Evolutionary conservation across 2,888 invertebrate species (phyloP).

Genomic region (Drosophila dives): DNA sequence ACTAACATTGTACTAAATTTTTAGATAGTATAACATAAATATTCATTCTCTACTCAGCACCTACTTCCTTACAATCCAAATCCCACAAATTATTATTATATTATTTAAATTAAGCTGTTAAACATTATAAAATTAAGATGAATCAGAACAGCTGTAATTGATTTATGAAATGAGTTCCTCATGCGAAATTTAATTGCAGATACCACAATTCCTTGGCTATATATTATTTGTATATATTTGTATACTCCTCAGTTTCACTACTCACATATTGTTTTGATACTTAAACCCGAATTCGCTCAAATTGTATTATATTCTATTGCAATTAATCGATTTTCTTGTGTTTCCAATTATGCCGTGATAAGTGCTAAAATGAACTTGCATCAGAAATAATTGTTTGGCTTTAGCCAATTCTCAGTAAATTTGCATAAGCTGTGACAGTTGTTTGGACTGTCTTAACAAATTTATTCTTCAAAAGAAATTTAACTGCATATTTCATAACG

Average conservation of each 20-base stretch:
- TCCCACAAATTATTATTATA: neutral
- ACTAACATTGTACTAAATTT: neutral
- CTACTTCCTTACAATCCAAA: neutral
- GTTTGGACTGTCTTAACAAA: neutral
- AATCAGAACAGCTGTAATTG: too few relatives aligned
- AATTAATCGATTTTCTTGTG: neutral
- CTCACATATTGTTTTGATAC: neutral
- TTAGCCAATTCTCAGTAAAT: neutral
- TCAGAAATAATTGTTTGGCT: neutral
- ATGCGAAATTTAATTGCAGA: too few relatives aligned
- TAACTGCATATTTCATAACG: conserved; percentile 31
- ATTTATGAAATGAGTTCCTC: too few relatives aligned
- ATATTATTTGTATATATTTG: too few relatives aligned
- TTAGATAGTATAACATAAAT: neutral
- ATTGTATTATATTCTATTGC: neutral
- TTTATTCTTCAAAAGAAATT: conserved; percentile 5
- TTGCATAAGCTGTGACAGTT: neutral
- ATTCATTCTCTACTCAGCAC: neutral
- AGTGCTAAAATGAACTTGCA: too few relatives aligned
- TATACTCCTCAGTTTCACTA: too few relatives aligned
- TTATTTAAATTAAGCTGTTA: neutral
- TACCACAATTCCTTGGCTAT: too few relatives aligned
- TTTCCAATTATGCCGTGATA: neutral
- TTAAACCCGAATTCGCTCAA: neutral
- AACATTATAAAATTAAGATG: too few relatives aligned